Percentiles rank a stretch among this genome's conserved stretches.
Evolutionary conservation across 2,113 vertebrate species (phyloP).

Genomic region (Psilopsiagon aurifrons): DNA sequence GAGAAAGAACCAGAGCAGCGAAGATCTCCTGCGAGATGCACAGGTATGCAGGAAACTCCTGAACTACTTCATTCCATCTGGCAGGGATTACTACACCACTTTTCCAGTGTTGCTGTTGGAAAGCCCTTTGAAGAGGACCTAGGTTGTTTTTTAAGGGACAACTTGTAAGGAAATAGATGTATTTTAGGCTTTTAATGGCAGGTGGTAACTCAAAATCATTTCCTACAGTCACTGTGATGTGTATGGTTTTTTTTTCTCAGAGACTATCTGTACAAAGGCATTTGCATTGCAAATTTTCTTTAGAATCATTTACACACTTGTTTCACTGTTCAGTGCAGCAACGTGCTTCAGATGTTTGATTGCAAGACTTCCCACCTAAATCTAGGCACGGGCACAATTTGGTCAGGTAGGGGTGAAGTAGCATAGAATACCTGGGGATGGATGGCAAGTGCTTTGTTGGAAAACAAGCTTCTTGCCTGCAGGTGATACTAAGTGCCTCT

Average conservation of each 20-base stretch:
- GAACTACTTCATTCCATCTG: neutral
- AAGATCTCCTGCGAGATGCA: conserved; percentile 89
- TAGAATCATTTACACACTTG: rapidly evolving
- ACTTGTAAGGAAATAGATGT: neutral
- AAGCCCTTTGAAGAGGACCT: neutral
- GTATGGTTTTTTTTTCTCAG: rapidly evolving
- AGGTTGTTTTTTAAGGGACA: neutral
- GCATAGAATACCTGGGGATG: neutral
- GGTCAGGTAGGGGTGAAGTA: neutral
- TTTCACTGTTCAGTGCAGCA: neutral
- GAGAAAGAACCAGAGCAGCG: conserved; percentile 96
- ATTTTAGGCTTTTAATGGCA: neutral
- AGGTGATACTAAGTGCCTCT: neutral
- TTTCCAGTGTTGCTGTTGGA: neutral
- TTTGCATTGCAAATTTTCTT: neutral
- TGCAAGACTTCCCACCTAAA: neutral
- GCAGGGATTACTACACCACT: neutral
- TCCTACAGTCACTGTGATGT: neutral
- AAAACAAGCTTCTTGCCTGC: neutral
- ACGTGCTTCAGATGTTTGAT: neutral
- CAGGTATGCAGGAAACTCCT: conserved; percentile 74
- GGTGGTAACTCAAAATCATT: neutral
- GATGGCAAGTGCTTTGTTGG: neutral
- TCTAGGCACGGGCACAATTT: neutral
- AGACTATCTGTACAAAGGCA: neutral